Evolutionary conservation across 2,888 invertebrate species (phyloP).

Genomic region (Nomada goodeniana): DNA sequence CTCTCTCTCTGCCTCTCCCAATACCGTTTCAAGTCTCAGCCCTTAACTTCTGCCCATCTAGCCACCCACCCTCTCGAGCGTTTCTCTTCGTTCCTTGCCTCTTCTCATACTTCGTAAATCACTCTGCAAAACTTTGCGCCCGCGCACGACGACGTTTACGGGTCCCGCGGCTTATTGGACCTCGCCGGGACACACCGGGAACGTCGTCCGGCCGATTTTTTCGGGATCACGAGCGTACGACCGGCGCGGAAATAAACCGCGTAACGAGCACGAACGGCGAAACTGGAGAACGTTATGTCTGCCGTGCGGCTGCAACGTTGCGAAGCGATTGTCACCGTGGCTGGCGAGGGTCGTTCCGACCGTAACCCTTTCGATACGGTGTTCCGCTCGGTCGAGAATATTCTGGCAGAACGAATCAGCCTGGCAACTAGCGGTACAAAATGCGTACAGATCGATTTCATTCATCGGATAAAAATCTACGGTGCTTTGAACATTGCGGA

Average conservation of each 20-base stretch:
- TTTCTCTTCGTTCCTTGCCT: slow-evolving; percentile 65
- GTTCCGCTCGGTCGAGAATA: too few species aligned
- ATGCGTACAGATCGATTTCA: too few species aligned
- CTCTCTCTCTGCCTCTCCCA: slow-evolving; percentile 53
- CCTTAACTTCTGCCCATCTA: slow-evolving; percentile 42
- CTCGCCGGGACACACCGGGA: slow-evolving; percentile 36
- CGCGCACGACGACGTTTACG: slow-evolving; percentile 68
- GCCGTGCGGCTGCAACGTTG: not conserved
- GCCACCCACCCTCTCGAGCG: slow-evolving; percentile 53
- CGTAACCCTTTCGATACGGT: too few species aligned
- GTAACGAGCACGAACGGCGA: slow-evolving; percentile 41
- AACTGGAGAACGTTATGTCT: slow-evolving; percentile 15
- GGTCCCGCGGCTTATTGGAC: slow-evolving; percentile 68
- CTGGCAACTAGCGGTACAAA: too few species aligned
- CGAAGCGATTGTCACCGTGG: not conserved
- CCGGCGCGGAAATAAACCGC: slow-evolving; percentile 45
- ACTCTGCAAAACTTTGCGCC: slow-evolving; percentile 71
- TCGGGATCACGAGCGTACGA: slow-evolving; percentile 28
- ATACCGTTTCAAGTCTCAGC: slow-evolving; percentile 22
- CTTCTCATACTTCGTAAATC: slow-evolving; percentile 77
- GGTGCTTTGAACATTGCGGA: not conserved
- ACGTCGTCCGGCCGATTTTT: slow-evolving; percentile 47
- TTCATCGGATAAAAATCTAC: not conserved
- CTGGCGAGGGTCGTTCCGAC: not conserved
- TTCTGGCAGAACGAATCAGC: too few species aligned